Percentiles rank a stretch among this genome's conserved stretches.
phyloP scores from a whole-genome alignment of 1,140 invertebrate genomes.

The Camponotus vicinus region DNA sequence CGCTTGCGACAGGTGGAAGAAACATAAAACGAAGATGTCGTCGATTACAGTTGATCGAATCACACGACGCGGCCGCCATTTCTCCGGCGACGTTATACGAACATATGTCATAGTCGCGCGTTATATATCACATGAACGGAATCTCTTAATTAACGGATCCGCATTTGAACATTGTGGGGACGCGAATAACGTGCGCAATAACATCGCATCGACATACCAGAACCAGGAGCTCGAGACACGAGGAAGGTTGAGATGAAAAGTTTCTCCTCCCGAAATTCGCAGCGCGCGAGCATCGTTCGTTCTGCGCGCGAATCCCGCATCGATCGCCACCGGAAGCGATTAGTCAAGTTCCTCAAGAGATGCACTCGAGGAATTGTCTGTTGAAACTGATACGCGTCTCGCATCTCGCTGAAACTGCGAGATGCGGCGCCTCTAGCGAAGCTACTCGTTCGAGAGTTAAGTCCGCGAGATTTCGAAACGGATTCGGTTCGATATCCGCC shows the following conservation, averaged over 20 bases:
- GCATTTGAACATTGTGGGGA: constrained; percentile 5
- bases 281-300: constrained; percentile 18
- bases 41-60: constrained; percentile 1
- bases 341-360: constrained; percentile 43
- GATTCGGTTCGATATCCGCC: constrained; percentile 11
- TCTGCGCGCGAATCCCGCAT: constrained; percentile 35
- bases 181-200: constrained; percentile 30
- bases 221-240: neutral
- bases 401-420: constrained; percentile 28
- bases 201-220: constrained; percentile 32
- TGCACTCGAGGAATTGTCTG: constrained; percentile 19
- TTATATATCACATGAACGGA: constrained; percentile 52
- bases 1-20: neutral
- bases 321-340: constrained; percentile 45
- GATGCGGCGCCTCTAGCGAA: constrained; percentile 18
- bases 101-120: constrained; percentile 8
- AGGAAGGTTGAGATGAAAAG: neutral
- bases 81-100: neutral
- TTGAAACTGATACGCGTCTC: constrained; percentile 38
- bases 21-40: neutral
- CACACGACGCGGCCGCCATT: neutral
- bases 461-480: constrained; percentile 39
- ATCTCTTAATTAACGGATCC: constrained; percentile 42
- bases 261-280: constrained; percentile 46
- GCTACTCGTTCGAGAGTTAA: constrained; percentile 33